These are phyloP conservation scores for Strix uralensis DNA, from an alignment of 2,113 vertebrate genomes.

Conservation along the genomic window DNA sequence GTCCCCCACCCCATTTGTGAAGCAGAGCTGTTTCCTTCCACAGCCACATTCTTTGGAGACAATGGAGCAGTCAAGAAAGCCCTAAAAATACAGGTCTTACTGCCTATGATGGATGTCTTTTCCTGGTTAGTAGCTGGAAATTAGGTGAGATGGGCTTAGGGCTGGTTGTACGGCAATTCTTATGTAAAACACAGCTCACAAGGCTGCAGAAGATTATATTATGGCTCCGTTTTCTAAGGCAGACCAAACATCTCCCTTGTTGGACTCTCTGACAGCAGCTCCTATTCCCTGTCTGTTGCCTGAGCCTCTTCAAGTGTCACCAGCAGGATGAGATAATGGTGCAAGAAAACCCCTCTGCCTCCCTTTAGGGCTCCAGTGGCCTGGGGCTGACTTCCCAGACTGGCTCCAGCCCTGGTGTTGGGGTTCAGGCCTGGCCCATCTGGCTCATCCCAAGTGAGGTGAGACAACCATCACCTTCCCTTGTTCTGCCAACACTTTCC, in stretches of 20 bases:
- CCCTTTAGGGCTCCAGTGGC: slow-evolving; percentile 73
- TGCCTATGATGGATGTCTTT: neutral
- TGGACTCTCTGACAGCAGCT: neutral
- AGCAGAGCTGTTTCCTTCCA: neutral
- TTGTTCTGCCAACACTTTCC: slow-evolving; percentile 26
- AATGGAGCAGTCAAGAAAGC: neutral
- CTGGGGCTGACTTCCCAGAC: slow-evolving; percentile 76
- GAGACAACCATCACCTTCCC: slow-evolving; percentile 15
- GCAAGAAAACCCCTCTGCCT: slow-evolving; percentile 69
- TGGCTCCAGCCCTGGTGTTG: slow-evolving; percentile 38
- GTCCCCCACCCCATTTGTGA: neutral
- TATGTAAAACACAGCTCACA: neutral
- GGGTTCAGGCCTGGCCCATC: slow-evolving; percentile 34
- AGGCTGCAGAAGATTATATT: neutral
- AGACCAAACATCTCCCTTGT: neutral
- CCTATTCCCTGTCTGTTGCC: fast-evolving
- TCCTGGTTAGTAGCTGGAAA: neutral
- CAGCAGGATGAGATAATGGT: slow-evolving; percentile 77
- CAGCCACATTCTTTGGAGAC: neutral
- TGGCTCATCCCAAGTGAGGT: slow-evolving; percentile 71
- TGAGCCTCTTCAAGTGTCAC: neutral
- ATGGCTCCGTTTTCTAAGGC: neutral
- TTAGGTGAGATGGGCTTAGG: neutral
- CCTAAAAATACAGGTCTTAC: neutral
- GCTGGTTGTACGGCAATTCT: neutral